A percentile compares a stretch with the other conserved stretches of the same genome.
phyloP scores from a whole-genome alignment of 2,888 invertebrate species.

The Glyphotaelius pellucidus region DNA sequence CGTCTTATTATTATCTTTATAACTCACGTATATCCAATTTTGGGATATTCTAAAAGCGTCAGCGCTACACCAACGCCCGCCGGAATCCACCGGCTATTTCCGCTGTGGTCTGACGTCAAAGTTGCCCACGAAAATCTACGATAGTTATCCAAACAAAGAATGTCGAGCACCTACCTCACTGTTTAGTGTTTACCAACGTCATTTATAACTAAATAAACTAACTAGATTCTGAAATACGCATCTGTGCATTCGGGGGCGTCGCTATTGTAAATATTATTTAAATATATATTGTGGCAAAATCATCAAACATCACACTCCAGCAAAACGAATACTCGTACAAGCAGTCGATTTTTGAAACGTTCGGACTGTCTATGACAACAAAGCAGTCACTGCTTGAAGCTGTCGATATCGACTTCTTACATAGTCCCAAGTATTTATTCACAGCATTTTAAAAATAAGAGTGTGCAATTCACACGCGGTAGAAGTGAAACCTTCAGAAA shows the following conservation, averaged over 20 bases:
- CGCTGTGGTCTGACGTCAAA: conserved; percentile 55
- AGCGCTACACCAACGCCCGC: conserved; percentile 33
- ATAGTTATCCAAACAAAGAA: conserved; percentile 42
- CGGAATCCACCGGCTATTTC: conserved; percentile 58
- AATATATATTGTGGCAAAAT: neutral
- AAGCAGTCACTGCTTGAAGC: no score
- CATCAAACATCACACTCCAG: no score
- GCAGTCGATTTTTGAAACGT: no score
- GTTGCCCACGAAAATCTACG: conserved; percentile 56
- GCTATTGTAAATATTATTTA: neutral
- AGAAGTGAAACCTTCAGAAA: no score
- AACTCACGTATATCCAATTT: conserved; percentile 51
- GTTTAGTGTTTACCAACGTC: neutral
- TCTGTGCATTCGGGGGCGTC: neutral
- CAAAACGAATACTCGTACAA: no score
- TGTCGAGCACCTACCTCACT: neutral
- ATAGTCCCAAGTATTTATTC: no score
- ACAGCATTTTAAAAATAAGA: no score
- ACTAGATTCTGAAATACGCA: neutral
- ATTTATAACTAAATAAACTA: neutral
- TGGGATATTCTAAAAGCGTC: conserved; percentile 59
- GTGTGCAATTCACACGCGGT: no score
- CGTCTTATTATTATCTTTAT: neutral
- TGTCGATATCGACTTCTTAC: no score
- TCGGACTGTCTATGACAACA: no score